Evolutionary conservation across 1,140 invertebrate genomes (phyloP).

Genomic region (Steinernema khuongi): DNA sequence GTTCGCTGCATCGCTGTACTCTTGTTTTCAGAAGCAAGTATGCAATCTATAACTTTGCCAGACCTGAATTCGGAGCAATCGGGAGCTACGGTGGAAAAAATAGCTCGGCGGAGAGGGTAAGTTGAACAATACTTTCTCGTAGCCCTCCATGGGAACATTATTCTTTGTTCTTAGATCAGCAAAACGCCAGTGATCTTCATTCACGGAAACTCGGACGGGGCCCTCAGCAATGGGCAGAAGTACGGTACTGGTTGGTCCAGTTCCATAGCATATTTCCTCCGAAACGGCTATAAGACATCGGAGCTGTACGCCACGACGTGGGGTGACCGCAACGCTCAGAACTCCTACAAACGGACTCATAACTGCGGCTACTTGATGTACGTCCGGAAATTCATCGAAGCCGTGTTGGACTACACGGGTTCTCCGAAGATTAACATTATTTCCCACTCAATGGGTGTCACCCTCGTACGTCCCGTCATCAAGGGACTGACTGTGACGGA

Average conservation of each 20-base stretch:
- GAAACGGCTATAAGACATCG: conserved; percentile 38
- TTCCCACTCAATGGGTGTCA: conserved; percentile 51
- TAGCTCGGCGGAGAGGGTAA: neutral
- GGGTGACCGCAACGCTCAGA: conserved; percentile 38
- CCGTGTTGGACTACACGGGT: conserved; percentile 42
- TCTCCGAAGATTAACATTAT: conserved; percentile 41
- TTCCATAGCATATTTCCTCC: conserved; percentile 37
- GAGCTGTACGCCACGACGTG: conserved; percentile 49
- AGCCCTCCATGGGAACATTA: neutral
- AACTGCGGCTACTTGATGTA: conserved; percentile 34
- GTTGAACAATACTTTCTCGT: neutral
- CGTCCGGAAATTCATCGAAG: conserved; percentile 43
- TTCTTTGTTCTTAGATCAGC: conserved; percentile 18
- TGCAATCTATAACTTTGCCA: neutral
- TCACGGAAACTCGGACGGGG: conserved; percentile 43
- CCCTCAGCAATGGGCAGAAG: conserved; percentile 25
- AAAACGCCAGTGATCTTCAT: conserved; percentile 40
- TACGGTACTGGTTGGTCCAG: conserved; percentile 35
- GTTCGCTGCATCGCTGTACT: neutral
- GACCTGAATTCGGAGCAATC: neutral
- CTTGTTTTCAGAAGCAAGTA: neutral
- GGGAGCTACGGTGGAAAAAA: neutral
- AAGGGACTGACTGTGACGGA: conserved; percentile 36
- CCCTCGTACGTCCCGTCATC: conserved; percentile 43
- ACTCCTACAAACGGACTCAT: conserved; percentile 30